Evolutionary conservation across 2,113 vertebrate species (phyloP).

Genomic region (Muscicapa adusta): DNA sequence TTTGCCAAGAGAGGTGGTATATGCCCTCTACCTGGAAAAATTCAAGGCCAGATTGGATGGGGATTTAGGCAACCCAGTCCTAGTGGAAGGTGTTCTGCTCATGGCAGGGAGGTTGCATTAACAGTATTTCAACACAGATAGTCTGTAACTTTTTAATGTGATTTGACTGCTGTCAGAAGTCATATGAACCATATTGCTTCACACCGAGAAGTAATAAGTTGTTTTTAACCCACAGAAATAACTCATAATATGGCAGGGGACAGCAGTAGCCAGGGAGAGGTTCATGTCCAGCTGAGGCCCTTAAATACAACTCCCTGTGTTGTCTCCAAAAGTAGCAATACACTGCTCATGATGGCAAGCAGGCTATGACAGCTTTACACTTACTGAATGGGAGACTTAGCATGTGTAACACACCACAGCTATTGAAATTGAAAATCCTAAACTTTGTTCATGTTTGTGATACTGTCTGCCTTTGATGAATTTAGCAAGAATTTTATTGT

Average conservation of each 20-base stretch:
- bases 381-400: background rate
- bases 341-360: background rate
- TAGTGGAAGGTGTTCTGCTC: background rate
- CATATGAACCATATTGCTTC: background rate
- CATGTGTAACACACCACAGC: background rate
- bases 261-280: background rate
- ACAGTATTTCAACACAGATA: background rate
- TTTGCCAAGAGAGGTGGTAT: background rate
- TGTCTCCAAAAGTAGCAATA: background rate
- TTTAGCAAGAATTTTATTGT: background rate
- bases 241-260: background rate
- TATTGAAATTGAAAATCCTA: background rate
- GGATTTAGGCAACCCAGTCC: background rate
- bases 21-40: background rate
- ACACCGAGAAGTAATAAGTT: background rate
- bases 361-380: background rate
- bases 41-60: background rate
- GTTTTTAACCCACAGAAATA: background rate
- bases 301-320: rapidly evolving
- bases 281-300: background rate
- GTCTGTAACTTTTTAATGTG: background rate
- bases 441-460: background rate
- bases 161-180: background rate
- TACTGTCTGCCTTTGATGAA: background rate
- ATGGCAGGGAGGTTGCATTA: background rate